Conservation (phyloP, 1,140 invertebrate genomes). For the Brachionus manjavacas region DNA sequence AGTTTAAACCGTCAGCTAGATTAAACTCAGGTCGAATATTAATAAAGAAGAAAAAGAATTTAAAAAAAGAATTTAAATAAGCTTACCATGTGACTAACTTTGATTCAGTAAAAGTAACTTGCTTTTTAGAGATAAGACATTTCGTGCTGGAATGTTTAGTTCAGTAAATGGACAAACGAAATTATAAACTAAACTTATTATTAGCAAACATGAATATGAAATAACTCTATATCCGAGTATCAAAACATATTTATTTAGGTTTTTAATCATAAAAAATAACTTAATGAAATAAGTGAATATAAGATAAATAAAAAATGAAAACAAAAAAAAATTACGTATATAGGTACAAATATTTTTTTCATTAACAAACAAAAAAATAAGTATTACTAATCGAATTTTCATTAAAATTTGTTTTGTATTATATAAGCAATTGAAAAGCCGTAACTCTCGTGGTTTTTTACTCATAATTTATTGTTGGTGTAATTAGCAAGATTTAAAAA, state of each 20-base stretch:
- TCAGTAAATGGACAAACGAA: not conserved
- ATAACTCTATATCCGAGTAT: conserved; percentile 3
- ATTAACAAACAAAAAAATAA: not conserved
- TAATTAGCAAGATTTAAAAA: not conserved
- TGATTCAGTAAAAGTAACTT: not conserved
- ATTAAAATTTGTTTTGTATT: not conserved
- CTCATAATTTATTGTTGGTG: not conserved
- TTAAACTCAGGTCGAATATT: not conserved
- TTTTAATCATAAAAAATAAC: not conserved
- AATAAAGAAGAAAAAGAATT: not conserved
- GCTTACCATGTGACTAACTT: not conserved
- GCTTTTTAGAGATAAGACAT: not conserved
- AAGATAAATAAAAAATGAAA: not conserved
- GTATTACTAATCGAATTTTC: not conserved
- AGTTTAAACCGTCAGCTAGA: not conserved
- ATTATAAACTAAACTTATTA: not conserved
- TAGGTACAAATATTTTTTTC: not conserved
- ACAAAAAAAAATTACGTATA: not conserved
- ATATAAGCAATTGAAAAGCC: not conserved
- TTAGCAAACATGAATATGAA: not conserved
- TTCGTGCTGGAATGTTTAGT: not conserved
- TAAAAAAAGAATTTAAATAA: not conserved
- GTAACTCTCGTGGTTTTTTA: not conserved
- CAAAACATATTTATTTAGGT: not conserved
- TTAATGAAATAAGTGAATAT: not conserved